Evolutionary conservation across 2,888 invertebrate species (phyloP), one percentile per base, ranked within the genome.

Genomic region (Bembecia ichneumoniformis): DNA sequence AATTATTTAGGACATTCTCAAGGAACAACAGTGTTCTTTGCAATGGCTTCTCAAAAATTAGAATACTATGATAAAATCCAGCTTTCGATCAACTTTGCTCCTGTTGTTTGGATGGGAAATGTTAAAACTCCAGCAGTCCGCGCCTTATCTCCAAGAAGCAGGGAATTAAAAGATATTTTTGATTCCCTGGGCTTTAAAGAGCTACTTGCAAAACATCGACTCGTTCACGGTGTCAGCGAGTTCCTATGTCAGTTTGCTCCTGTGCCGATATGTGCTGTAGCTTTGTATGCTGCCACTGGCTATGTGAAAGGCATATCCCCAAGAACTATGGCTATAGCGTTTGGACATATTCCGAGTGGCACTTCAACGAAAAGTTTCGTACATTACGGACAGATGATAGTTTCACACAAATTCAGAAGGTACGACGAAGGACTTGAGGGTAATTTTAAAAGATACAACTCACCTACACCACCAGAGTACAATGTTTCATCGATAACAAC

Each of bases 1-100:
- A 89, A 89, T 56, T 94, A 93, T 66, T 75, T 92, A 14, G 94
- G 94, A 0, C 93, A 94, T 65, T 94, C 93, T 0, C 88, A 89
- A 62, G 94, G 94, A 16, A 89, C 90, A 0, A 90, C 90, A 1
- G 68, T 71, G 11, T 91, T 90, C 60, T 91, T 83, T 65, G 88
- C 90, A 0, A 88, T 90, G 88, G 75, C 82, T 36, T 84, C 89
- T 1, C 74, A 82, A 53, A 62, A 66, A 14, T 89, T 90, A 0
- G 86, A 88, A 51, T 90, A 90, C 58, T 90, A 90, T 65, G 60
- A 74, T 0, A 91, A 90, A 68, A 79, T 92, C 5, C 68, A 76
- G 13, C 74, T 83, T 0, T 87, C 88, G 74, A 82, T 88, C 58
- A 87, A 88, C 4, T 62, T 91, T 52, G 91, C 90, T 0, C 91